phyloP scores from a whole-genome alignment of 30 jellyfish, hydroid and myxozoan species.

The Nemopilema nomurai region DNA sequence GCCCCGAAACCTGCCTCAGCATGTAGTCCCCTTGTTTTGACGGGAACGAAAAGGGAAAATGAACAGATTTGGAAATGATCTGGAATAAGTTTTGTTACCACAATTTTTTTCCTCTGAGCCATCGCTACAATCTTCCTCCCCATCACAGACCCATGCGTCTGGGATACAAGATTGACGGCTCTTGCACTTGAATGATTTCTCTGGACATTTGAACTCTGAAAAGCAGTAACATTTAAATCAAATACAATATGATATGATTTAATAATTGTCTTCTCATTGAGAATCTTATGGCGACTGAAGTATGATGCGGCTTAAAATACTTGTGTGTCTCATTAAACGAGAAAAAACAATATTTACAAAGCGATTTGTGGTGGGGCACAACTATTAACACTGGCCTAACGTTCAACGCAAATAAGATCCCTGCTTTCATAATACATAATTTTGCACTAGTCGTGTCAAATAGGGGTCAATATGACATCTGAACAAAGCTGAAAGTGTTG shows the following conservation, averaged over 20 bases:
- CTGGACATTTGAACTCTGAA: slow-evolving; percentile 25
- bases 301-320: too few relatives aligned
- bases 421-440: too few relatives aligned
- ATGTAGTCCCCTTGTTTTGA: neutral
- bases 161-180: slow-evolving; percentile 40
- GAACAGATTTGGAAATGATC: neutral
- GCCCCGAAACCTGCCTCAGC: neutral
- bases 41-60: neutral
- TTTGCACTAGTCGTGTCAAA: too few relatives aligned
- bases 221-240: too few relatives aligned
- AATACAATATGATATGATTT: too few relatives aligned
- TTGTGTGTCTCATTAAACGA: too few relatives aligned
- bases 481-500: too few relatives aligned
- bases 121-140: slow-evolving; percentile 65
- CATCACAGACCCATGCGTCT: slow-evolving; percentile 64
- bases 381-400: neutral
- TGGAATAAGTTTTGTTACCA: slow-evolving; percentile 27
- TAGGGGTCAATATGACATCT: too few relatives aligned
- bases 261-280: too few relatives aligned
- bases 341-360: too few relatives aligned
- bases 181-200: slow-evolving; percentile 53
- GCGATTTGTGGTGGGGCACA: neutral
- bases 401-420: neutral
- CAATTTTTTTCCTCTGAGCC: slow-evolving; percentile 51
- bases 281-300: too few relatives aligned